Evolutionary conservation across 2,797 vertebrate genomes (phyloP), one percentile per base, ranked within the genome.

Genomic region (Pangasius larnaudii): DNA sequence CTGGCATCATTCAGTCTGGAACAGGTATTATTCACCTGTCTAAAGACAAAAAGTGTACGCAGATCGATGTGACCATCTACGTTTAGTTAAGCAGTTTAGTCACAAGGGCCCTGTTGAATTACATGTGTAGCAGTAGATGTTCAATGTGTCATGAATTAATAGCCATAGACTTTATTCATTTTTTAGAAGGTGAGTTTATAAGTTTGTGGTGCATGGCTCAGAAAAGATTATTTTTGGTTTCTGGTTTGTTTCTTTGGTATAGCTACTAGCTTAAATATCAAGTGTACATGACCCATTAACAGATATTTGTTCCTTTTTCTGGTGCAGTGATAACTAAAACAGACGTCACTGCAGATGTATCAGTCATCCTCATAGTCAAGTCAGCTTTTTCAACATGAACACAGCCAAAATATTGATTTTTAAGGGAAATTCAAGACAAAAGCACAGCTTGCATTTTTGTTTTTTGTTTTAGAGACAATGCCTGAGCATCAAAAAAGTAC

Each of bases 11-110:
- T 53, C n/a, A 30, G 8, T 75, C 81, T 63, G 36, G 87, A 16
- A 84, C 74, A 90, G 85, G 65, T 80, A 89, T 89, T 88, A 89
- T 87, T 85, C 84, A 88, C 65, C 80, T 72, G 46, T n/a, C 10
- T 74, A 39, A 82, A 86, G 69, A 87, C 36, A 33, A 30, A 53
- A 56, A 82, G 79, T 49, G 10, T 58, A n/a, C 51, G 46, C 42
- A 53, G 22, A 71, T 33, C 0, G 6, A 16, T 42, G 24, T 59
- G 18, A 56, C 9, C 19, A 56, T 56, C 16, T n/a, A 51, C n/a
- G 46, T 33, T 74, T 78, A 78, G 30, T 56, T 78, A 58, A 36
- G 2, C 49, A 56, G n/a, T 33, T 78, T 78, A 33, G n/a, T 78
- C 75, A 19, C 16, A 78, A 27, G 53, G 56, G 5, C 10, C 19